Evolutionary conservation across 92 coral and sea anemone species (phyloP), one percentile per base, ranked within the genome.

Genomic region (Palythoa heliodiscus): DNA sequence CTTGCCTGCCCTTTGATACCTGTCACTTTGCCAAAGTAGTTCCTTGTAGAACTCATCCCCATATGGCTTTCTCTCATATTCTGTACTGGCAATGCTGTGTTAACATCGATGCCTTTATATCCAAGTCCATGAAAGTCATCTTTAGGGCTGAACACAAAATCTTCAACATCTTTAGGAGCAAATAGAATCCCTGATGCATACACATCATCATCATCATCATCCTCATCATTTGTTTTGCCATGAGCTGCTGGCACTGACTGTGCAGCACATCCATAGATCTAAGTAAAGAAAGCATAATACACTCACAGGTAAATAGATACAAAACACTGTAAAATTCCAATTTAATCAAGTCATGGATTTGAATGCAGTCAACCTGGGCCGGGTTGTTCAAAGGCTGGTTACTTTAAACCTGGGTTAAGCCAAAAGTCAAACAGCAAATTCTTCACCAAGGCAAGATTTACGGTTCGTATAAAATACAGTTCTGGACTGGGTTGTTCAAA

Each of bases 101-200:
- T 86, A 11, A 97, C 94, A 48, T 93, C 90, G 70, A 96, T 76
- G 11, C 99, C 99, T 85, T 87, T 91, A 84, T 96, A 96, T 3
- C 99, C 99, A 48, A 96, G 82, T 11, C 99, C 99, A 87, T 96
- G 99, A 6, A 91, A 77, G 87, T 94, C 87, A 75, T 96, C 99
- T 88, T 96, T 96, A 4, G 94, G 91, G 20, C 89, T 88, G 87
- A 92, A 96, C 7, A 82, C 70, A 75, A 92, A 71, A 25, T 91
- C 82, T n/a, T 88, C 88, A 25, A 92, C 92, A 90, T 96, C 99
- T 88, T 96, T 96, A 14, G 98, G 99, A 38, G 99, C 99, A 93
- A 96, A 96, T 70, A 96, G 89, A 52, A 96, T 92, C 37, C 99
- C 99, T 11, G 87, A 87, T 16, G 99, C 98, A 91, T 92, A 96